Conservation (phyloP, 92 coral and sea anemone genomes). For the Diadumene lineata region DNA sequence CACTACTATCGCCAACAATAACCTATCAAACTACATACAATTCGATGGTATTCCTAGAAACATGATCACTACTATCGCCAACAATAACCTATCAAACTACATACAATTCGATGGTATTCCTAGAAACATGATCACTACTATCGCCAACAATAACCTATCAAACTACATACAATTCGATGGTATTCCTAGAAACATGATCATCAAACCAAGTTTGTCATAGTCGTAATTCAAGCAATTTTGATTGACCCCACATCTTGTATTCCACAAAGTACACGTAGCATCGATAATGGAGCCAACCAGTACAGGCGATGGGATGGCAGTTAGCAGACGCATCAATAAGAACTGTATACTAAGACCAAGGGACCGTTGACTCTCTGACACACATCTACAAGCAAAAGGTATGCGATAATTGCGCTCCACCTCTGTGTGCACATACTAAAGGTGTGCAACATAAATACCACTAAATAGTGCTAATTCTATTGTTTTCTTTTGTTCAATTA, state of each 20-base stretch:
- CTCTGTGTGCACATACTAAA: too few relatives aligned
- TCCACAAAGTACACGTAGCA: conserved; percentile 63
- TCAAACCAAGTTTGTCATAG: conserved; percentile 54
- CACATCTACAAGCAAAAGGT: conserved; percentile 70
- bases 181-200: conserved; percentile 6
- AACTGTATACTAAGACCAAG: conserved; percentile 79
- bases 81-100: too few relatives aligned
- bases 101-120: too few relatives aligned
- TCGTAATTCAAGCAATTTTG: conserved; percentile 75
- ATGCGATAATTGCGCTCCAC: too few relatives aligned
- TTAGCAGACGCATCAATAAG: conserved; percentile 55
- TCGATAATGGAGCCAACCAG: conserved; percentile 62
- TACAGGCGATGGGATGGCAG: conserved; percentile 71
- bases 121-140: neutral
- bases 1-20: too few relatives aligned
- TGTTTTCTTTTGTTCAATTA: too few relatives aligned
- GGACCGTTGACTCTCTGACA: conserved; percentile 80
- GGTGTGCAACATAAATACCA: too few relatives aligned
- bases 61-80: too few relatives aligned
- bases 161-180: conserved; percentile 19
- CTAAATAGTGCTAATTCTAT: too few relatives aligned
- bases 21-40: too few relatives aligned
- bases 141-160: neutral
- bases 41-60: too few relatives aligned
- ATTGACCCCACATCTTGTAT: conserved; percentile 55